Base-by-base conservation (phyloP, 2,888 invertebrate genomes). In the Nomada fucata region DNA sequence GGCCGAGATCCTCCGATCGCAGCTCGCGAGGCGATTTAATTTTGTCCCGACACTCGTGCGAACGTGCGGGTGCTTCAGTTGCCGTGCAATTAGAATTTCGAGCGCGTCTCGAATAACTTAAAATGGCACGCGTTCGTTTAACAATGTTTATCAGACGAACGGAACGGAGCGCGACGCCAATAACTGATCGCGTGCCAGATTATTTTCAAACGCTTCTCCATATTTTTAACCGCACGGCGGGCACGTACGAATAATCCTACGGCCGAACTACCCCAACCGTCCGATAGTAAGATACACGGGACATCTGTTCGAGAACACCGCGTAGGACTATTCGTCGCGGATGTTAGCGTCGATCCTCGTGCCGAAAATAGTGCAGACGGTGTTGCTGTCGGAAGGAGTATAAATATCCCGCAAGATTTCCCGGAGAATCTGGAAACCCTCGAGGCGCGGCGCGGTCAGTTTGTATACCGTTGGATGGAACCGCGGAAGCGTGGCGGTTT, bases 381-480 rank as follows among this genome's bases (percentile, higher is more conserved):
- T 53, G 44, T 26, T 55, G 42, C 47, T 52, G 10, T 29, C 52
- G 60, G 23, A 47, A 68, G 47, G 10, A n/a, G 68, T 59, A 50
- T 36, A 67, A 57, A 67, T 59, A 65, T 53, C 11, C 26, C 60
- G 15, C n/a, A 47, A 23, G 29, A 47, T 18, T 50, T n/a, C 23
- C 20, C 50, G 47, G n/a, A 44, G 68, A 42, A 79, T 76, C 76
- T 84, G 76, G 76, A 79, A 79, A 76, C 23, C 23, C 20, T 26
- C 69, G 23, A 42, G 72, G 69, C 57, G 57, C 36, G 55, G 59
- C 10, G 36, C 20, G 64, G 47, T 63, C 59, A 61, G 52, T 29
- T 59, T 29, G 73, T 79, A 63, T 70, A 82, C 72, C 64, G 75
- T 72, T 81, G 71, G 75, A 36, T 67, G 44, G 55, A 69, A 52